Evolutionary conservation across 2,888 invertebrate genomes (phyloP), one percentile per base, ranked within the genome.

Genomic region (Thereva unica): DNA sequence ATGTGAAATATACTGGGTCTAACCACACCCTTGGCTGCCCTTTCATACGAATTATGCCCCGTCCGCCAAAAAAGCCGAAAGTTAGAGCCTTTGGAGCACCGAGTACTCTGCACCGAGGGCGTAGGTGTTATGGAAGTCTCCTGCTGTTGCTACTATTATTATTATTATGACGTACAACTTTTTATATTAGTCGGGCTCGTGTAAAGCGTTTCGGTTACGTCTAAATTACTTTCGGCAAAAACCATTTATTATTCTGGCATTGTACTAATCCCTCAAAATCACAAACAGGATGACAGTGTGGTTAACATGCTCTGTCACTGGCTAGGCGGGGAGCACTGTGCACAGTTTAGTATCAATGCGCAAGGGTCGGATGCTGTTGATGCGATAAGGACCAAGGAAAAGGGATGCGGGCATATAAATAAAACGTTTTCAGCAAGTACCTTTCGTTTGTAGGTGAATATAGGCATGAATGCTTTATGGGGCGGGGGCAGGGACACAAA

Each of bases 201-300:
- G 64, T 45, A 54, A 57, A 52, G 57, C 64, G 64, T 47, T 53
- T 52, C 67, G 64, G 61, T 68, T 68, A 68, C 59, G 64, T 68
- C 67, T 68, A 68, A 68, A 68, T 68, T 68, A 68, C 68, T 64
- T 68, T 68, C 66, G 52, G 57, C 64, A 63, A 69, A 68, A 68
- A 66, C 67, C 66, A 69, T 69, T 69, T 69, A 69, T 69, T 69
- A 69, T 69, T 66, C 65, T 63, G 66, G 64, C 64, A 69, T 68
- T 68, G 66, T 67, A 57, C 67, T 69, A 69, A 69, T 69, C 69
- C 69, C 69, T 69, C 69, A 69, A 69, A 69, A 69, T 69, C 69
- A 69, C 67, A 67, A 69, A 64, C 69, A 69, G 67, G 69, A 69
- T 69, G 69, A 69, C 69, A 69, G 66, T 68, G 69, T 68, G 69